Base-by-base conservation (phyloP, 2,113 vertebrate species). In the Malurus elegans region DNA sequence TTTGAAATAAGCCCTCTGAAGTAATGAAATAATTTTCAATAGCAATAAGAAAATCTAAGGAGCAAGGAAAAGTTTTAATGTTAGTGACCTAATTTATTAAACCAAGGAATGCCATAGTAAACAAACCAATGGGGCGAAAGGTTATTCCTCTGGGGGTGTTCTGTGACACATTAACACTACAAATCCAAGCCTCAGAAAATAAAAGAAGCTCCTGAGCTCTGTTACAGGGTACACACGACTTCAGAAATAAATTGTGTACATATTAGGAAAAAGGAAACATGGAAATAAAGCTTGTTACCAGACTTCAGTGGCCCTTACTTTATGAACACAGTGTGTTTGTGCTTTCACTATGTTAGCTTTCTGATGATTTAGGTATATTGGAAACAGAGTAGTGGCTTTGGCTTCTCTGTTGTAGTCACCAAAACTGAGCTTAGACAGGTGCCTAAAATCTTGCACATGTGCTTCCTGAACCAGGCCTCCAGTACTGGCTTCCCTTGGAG, bases 1-100 rank as follows among this genome's bases (percentile, higher is more conserved):
- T 87, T 90, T 89, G 69, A 85, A 95, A 79, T 71, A 89, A 95
- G 31, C 19, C 19, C 8, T 94, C 36, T 88, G 40, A 94, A 83
- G 47, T 81, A 88, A 84, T 70, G 50, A 83, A 93, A 90, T 79
- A n/a, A 87, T 69, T 91, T 92, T 75, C 56, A 95, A 54, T 45
- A 72, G 34, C 58, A 87, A 50, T 67, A 85, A 74, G 65, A 90
- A 82, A 92, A 48, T 8, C 42, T 67, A 79, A 79, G 65, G 65
- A 89, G 61, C n/a, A 75, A 84, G 61, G 56, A 53, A 48, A 64
- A 82, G 24, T 90, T 89, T 84, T 71, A 38, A 48, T 67, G 31
- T 78, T 69, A 32, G 36, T 4, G 47, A 62, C 31, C 28, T 88
- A 53, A 36, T 91, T 89, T 89, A 85, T 87, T 93, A 92, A 92